phyloP scores from a whole-genome alignment of 2,113 vertebrate genomes.

The Origma solitaria region DNA sequence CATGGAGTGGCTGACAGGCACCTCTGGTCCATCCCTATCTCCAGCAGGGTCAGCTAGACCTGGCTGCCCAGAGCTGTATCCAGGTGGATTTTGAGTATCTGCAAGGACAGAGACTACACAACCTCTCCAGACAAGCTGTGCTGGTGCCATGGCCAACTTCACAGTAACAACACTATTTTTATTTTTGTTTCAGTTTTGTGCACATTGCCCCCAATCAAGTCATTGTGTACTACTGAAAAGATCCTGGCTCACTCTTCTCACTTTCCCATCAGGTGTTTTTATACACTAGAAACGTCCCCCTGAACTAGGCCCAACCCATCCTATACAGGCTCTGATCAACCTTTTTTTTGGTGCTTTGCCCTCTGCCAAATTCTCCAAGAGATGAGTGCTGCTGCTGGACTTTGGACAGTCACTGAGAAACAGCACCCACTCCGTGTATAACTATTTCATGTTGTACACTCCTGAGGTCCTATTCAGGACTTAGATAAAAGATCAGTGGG shows the following conservation, averaged over 20 bases:
- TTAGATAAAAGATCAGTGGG: not conserved
- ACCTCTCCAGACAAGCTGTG: not conserved
- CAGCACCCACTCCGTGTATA: not conserved
- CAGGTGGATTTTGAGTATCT: not conserved
- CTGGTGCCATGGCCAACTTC: not conserved
- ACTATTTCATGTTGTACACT: not conserved
- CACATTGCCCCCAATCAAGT: not conserved
- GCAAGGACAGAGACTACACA: not conserved
- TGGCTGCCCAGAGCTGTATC: not conserved
- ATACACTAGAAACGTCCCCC: not conserved
- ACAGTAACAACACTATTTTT: not conserved
- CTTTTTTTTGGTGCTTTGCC: not conserved
- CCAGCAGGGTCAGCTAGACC: not conserved
- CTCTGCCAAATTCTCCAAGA: not conserved
- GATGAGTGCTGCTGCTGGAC: not conserved
- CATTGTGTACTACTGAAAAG: not conserved
- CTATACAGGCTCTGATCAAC: not conserved
- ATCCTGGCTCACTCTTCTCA: not conserved
- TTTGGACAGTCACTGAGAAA: not conserved
- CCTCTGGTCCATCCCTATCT: not conserved
- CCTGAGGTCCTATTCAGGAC: not conserved
- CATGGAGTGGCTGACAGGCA: rapidly evolving
- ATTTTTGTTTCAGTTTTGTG: not conserved
- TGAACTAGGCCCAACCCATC: not conserved
- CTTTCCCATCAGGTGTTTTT: not conserved